Percentiles rank a stretch among this genome's conserved stretches.
Evolutionary conservation across 2,797 vertebrate species (phyloP).

Genomic region (Takifugu rubripes): DNA sequence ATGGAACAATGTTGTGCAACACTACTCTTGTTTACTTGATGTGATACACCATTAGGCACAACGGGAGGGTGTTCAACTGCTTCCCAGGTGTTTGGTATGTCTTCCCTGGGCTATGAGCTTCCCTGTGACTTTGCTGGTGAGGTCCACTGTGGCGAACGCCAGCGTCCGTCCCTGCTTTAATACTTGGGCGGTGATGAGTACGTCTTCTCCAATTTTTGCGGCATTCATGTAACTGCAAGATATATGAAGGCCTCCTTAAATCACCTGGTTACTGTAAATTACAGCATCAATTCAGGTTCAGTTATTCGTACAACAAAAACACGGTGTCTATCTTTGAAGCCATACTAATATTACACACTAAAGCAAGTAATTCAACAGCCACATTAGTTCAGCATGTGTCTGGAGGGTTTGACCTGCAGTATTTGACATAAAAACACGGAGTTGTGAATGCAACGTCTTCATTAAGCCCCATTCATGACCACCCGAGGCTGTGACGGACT

Average conservation of each 20-base stretch:
- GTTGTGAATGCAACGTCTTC: no score
- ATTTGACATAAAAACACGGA: no score
- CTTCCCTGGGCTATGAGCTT: constrained; percentile 92
- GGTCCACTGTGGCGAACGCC: constrained; percentile 89
- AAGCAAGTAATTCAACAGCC: no score
- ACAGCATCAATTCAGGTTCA: no score
- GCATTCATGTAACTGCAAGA: constrained; percentile 88
- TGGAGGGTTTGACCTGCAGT: no score
- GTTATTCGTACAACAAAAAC: no score
- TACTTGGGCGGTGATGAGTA: constrained; percentile 90
- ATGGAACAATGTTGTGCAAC: no score
- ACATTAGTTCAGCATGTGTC: no score
- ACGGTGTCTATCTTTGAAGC: no score
- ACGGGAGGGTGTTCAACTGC: constrained; percentile 44
- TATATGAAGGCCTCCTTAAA: constrained; percentile 2
- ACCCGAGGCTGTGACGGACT: constrained; percentile 35
- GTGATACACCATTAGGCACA: constrained; percentile 11
- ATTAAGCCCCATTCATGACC: no score
- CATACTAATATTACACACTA: no score
- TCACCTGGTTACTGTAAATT: background rate
- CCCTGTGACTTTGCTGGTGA: constrained; percentile 87
- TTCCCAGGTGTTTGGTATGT: constrained; percentile 91
- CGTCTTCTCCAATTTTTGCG: constrained; percentile 89
- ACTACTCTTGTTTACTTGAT: background rate
- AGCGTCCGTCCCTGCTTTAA: constrained; percentile 89